These are phyloP conservation scores for Ostrea edulis DNA, from an alignment of 1,140 invertebrate species.

Conservation along the genomic window DNA sequence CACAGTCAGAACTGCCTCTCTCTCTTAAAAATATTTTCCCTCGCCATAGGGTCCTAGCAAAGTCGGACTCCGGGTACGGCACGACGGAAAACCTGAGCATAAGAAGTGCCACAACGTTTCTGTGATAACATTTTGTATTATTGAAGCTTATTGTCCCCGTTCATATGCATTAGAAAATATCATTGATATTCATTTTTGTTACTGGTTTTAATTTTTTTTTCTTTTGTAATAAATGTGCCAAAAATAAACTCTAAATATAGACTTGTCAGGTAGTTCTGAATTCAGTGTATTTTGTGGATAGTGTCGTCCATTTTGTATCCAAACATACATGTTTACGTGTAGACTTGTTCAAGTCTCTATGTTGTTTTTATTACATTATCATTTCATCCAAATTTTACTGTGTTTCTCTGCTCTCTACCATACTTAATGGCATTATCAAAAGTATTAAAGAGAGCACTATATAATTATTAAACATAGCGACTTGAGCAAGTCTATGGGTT, in stretches of 20 bases:
- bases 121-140: conserved; percentile 21
- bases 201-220: not conserved
- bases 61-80: not conserved
- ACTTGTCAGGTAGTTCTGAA: not conserved
- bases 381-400: no score
- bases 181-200: not conserved
- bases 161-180: not conserved
- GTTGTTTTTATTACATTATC: no score
- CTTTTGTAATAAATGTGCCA: conserved; percentile 26
- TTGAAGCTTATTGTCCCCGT: not conserved
- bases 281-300: no score
- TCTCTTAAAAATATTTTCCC: not conserved
- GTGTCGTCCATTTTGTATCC: no score
- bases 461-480: no score
- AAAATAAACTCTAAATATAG: not conserved
- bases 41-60: conserved; percentile 8
- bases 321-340: no score
- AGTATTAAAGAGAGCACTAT: no score
- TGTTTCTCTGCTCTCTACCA: no score
- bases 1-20: not conserved
- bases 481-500: no score
- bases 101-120: conserved; percentile 1
- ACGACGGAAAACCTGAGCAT: conserved; percentile 24
- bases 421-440: no score
- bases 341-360: no score